These are phyloP conservation scores for Apodemia hepburni DNA, from an alignment of 2,888 invertebrate species.

Conservation along the genomic window DNA sequence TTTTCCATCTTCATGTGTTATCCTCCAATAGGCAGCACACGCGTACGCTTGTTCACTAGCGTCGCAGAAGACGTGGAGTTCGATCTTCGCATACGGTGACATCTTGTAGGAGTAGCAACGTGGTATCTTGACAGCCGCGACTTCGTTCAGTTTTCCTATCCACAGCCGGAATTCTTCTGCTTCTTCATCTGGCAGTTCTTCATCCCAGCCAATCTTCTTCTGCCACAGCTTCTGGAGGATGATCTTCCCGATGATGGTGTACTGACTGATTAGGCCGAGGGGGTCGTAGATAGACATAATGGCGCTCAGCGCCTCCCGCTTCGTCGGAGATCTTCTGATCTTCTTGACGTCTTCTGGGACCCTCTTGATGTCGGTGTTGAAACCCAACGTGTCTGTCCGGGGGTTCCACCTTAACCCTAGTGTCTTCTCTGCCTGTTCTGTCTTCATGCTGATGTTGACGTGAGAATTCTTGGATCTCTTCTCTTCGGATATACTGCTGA, in stretches of 20 bases:
- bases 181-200: slow-evolving; percentile 21
- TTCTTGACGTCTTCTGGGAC: slow-evolving; percentile 14
- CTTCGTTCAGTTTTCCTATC: neutral
- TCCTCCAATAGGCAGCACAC: neutral
- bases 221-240: slow-evolving; percentile 24
- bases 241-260: slow-evolving; percentile 15
- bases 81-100: neutral
- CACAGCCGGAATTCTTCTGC: neutral
- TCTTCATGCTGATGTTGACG: neutral
- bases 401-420: slow-evolving; percentile 20
- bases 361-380: slow-evolving; percentile 15
- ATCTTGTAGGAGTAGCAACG: neutral
- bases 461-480: neutral
- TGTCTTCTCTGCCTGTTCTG: neutral
- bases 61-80: neutral
- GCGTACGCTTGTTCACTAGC: neutral
- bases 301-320: slow-evolving; percentile 28
- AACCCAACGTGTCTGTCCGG: slow-evolving; percentile 8
- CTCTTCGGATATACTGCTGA: neutral
- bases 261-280: slow-evolving; percentile 21
- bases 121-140: neutral
- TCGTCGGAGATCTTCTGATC: slow-evolving; percentile 16
- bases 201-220: slow-evolving; percentile 20
- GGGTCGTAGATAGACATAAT: slow-evolving; percentile 40
- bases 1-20: neutral